Conservation (phyloP, 2,797 vertebrate genomes). For the Sternarchorhynchus goeldii region DNA sequence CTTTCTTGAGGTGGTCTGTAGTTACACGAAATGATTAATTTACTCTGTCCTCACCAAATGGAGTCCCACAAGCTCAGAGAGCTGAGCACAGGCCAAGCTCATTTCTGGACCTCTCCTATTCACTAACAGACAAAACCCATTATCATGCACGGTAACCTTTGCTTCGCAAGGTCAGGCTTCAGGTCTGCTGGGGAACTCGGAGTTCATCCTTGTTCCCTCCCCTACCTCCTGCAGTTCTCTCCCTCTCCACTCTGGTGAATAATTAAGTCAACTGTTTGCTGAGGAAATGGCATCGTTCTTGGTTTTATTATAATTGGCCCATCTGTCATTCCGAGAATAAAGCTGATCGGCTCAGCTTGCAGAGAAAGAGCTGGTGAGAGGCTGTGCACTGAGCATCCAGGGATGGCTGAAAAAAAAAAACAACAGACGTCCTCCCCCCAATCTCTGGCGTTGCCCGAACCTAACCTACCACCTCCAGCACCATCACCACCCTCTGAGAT, state of each 20-base stretch:
- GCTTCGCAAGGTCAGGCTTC: conserved; percentile 60
- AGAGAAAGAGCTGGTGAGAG: conserved; percentile 31
- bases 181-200: conserved; percentile 36
- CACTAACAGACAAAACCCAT: conserved; percentile 51
- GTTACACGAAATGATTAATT: conserved; percentile 57
- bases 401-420: conserved; percentile 44
- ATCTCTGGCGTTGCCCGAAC: conserved; percentile 1
- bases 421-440: no score
- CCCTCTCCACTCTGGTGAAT: conserved; percentile 42
- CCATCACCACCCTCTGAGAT: neutral
- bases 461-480: neutral
- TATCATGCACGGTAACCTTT: conserved; percentile 60
- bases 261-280: conserved; percentile 62
- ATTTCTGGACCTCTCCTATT: conserved; percentile 12
- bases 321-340: conserved; percentile 62
- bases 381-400: conserved; percentile 41
- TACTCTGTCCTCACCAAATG: conserved; percentile 32
- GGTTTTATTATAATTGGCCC: conserved; percentile 64
- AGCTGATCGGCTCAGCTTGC: conserved; percentile 53
- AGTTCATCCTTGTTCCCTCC: conserved; percentile 50
- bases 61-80: conserved; percentile 1
- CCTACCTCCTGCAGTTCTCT: conserved; percentile 21
- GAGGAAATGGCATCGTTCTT: conserved; percentile 54
- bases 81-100: neutral
- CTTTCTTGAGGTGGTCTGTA: conserved; percentile 43